A percentile compares a stretch with the other conserved stretches of the same genome.
Evolutionary conservation across 1,140 invertebrate genomes (phyloP).

Genomic region (Drosophila erecta): DNA sequence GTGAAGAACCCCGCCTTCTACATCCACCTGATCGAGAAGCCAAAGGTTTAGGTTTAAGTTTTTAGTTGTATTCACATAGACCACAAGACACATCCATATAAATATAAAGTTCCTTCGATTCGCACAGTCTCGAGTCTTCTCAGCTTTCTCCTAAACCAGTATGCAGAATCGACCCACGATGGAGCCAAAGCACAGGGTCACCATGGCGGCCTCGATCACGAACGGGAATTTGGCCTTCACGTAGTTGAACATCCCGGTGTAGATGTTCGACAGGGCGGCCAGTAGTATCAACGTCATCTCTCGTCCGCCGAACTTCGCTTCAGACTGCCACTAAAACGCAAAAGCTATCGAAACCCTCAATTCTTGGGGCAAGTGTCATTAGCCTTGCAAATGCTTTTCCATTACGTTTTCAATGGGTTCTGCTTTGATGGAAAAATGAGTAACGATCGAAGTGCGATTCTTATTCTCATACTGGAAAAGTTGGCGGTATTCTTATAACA

Average conservation of each 20-base stretch:
- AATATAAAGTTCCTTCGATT: conserved; percentile 41
- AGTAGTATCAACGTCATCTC: conserved; percentile 62
- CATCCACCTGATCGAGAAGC: conserved; percentile 92
- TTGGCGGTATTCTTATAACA: too few species aligned
- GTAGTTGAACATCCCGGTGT: conserved; percentile 61
- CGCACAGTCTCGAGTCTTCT: conserved; percentile 30
- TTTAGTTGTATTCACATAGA: conserved; percentile 43
- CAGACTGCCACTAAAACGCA: conserved; percentile 55
- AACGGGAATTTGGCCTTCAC: conserved; percentile 70
- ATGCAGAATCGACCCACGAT: conserved; percentile 67
- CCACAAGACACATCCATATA: conserved; percentile 42
- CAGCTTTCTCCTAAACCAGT: conserved; percentile 25
- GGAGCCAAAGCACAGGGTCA: conserved; percentile 64
- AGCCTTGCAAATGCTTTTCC: conserved; percentile 55
- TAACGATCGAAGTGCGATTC: conserved; percentile 21
- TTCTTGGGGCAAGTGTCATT: conserved; percentile 38
- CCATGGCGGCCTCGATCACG: conserved; percentile 71
- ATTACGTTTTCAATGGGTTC: conserved; percentile 20
- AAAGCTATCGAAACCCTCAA: conserved; percentile 35
- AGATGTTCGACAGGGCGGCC: conserved; percentile 50
- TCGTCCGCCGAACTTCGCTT: conserved; percentile 33
- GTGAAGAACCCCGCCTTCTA: conserved; percentile 91
- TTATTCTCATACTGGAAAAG: background rate
- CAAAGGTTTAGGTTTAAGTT: conserved; percentile 54
- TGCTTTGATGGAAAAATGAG: conserved; percentile 3